A percentile compares a stretch with the other conserved stretches of the same genome.
These are phyloP conservation scores for Drosophila busckii DNA, from an alignment of 1,140 invertebrate genomes.

Conservation along the genomic window DNA sequence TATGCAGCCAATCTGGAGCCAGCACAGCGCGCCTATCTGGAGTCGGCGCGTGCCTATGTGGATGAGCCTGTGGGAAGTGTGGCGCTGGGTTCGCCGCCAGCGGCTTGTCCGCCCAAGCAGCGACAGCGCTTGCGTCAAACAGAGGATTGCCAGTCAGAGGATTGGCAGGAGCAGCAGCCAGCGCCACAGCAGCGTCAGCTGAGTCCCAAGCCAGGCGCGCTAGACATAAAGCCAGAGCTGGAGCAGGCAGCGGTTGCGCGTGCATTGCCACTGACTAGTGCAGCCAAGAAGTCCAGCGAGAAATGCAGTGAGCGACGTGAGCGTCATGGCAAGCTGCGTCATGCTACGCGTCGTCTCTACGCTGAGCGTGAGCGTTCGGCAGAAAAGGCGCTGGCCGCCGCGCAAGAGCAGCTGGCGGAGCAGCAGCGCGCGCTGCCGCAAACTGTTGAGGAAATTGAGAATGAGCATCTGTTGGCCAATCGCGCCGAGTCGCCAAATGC, in stretches of 20 bases:
- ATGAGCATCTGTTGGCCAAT: conserved; percentile 63
- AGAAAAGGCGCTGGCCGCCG: conserved; percentile 7
- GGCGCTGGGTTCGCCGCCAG: conserved; percentile 48
- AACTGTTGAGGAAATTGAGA: conserved; percentile 71
- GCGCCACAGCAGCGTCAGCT: conserved; percentile 1
- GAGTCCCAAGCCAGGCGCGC: conserved; percentile 22
- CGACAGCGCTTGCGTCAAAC: conserved; percentile 56
- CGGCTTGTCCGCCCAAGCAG: conserved; percentile 65
- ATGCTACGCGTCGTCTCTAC: conserved; percentile 40
- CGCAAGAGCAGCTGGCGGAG: neutral
- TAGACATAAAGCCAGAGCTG: conserved; percentile 23
- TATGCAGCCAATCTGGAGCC: conserved; percentile 62
- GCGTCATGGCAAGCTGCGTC: conserved; percentile 58
- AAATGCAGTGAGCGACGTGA: conserved; percentile 50
- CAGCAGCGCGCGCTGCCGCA: conserved; percentile 36
- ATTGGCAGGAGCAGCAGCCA: conserved; percentile 25
- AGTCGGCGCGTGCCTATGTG: conserved; percentile 48
- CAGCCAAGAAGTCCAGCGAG: conserved; percentile 37
- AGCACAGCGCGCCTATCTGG: conserved; percentile 63
- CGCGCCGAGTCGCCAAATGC: conserved; percentile 26
- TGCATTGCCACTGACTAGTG: conserved; percentile 1
- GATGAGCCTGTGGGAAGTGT: conserved; percentile 53
- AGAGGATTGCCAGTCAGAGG: conserved; percentile 24
- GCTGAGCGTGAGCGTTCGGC: conserved; percentile 27
- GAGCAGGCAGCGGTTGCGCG: neutral